These are phyloP conservation scores for Caenorhabditis brenneri DNA, from an alignment of 1,140 invertebrate genomes.

Conservation along the genomic window DNA sequence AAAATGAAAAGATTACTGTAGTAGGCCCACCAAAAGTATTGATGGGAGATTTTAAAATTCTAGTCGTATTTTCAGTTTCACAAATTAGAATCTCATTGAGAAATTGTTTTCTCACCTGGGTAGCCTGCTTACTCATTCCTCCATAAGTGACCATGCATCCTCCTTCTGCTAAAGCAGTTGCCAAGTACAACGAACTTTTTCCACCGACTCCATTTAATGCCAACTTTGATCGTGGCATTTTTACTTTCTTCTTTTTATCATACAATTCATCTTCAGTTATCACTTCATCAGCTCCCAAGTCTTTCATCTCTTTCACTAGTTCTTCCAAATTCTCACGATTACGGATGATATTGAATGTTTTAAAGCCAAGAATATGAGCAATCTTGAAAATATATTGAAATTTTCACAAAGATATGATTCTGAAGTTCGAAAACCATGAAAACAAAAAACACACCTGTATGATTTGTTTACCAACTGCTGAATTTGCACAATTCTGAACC, in stretches of 20 bases:
- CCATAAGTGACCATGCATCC: constrained; percentile 68
- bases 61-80: no score
- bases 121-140: constrained; percentile 67
- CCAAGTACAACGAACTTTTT: constrained; percentile 74
- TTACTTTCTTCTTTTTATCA: neutral
- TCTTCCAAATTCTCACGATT: constrained; percentile 80
- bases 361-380: constrained; percentile 73
- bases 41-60: no score
- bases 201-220: constrained; percentile 95
- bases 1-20: no score
- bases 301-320: constrained; percentile 77
- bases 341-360: constrained; percentile 85
- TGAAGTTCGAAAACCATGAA: constrained; percentile 68
- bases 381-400: constrained; percentile 58
- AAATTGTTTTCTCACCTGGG: constrained; percentile 21
- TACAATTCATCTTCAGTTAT: constrained; percentile 78
- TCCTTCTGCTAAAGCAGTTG: constrained; percentile 42
- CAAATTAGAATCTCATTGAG: no score
- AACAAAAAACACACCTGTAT: constrained; percentile 77
- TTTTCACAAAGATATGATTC: no score
- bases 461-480: constrained; percentile 90
- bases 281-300: constrained; percentile 83
- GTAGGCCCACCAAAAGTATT: no score
- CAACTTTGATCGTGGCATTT: constrained; percentile 72
- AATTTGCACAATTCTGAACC: constrained; percentile 96